Evolutionary conservation across 2,797 vertebrate species (phyloP).

Genomic region (Arctocebus calabarensis): DNA sequence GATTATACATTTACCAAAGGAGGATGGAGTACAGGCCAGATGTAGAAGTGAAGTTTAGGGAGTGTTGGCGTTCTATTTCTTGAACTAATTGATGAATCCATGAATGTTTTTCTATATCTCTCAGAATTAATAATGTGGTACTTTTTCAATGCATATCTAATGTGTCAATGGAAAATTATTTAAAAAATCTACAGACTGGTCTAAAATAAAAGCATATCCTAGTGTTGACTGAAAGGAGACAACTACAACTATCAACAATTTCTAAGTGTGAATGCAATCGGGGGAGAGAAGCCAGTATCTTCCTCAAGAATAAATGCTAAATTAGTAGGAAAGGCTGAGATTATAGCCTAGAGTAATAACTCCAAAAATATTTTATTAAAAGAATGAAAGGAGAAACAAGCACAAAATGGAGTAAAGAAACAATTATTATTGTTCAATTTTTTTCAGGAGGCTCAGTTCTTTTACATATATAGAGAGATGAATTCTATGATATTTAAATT

Average conservation of each 20-base stretch:
- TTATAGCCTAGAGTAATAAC: background rate
- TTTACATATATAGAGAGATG: background rate
- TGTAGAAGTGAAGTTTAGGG: background rate
- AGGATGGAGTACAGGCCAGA: background rate
- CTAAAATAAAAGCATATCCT: background rate
- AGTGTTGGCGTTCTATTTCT: background rate
- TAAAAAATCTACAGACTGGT: background rate
- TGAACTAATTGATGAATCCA: background rate
- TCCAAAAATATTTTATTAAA: constrained; percentile 34
- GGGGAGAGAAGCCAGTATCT: background rate
- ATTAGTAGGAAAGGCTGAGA: background rate
- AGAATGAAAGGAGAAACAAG: background rate
- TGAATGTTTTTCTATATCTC: background rate
- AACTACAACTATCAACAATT: background rate
- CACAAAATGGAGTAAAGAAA: background rate
- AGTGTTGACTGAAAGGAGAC: background rate
- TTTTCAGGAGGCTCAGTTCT: background rate
- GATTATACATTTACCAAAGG: background rate
- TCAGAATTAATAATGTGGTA: background rate
- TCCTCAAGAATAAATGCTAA: background rate
- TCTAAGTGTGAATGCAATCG: background rate
- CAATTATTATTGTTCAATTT: constrained; percentile 4
- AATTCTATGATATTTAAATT: background rate
- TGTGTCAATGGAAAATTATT: background rate
- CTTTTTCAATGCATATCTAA: background rate